Conservation (phyloP, 1,140 invertebrate genomes). For the Coelopa frigida region DNA sequence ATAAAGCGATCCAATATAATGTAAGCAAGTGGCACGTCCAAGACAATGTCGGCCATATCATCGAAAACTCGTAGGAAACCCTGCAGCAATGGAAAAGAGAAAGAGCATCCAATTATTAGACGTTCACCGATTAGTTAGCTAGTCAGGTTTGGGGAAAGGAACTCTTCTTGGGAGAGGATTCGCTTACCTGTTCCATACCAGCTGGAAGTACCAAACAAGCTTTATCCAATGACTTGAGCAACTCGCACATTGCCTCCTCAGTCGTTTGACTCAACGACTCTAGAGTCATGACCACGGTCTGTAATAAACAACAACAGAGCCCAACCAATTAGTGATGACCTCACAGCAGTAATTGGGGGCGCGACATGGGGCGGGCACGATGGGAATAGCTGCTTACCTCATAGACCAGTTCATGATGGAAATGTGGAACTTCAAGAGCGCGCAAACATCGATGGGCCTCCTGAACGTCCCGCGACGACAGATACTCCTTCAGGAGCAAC, state of each 20-base stretch:
- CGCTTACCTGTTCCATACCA: constrained; percentile 72
- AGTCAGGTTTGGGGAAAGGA: no score
- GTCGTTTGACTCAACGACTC: constrained; percentile 70
- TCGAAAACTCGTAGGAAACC: constrained; percentile 79
- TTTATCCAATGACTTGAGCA: constrained; percentile 67
- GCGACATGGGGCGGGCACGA: no score
- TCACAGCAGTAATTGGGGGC: no score
- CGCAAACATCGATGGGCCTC: constrained; percentile 74
- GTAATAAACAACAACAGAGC: no score
- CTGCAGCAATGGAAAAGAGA: constrained; percentile 39
- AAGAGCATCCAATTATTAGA: no score
- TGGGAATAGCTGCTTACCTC: no score
- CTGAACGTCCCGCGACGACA: constrained; percentile 72
- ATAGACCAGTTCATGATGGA: constrained; percentile 88
- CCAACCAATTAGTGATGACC: no score
- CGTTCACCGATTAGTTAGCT: no score
- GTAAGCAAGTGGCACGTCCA: constrained; percentile 88
- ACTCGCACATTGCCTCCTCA: constrained; percentile 69
- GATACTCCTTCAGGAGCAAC: constrained; percentile 76
- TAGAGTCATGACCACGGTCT: constrained; percentile 72
- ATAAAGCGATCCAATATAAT: constrained; percentile 77
- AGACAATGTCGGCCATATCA: constrained; percentile 80
- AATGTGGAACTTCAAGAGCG: constrained; percentile 87
- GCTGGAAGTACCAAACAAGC: constrained; percentile 73
- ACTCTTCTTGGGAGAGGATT: no score